Base-by-base conservation (phyloP, 2,113 vertebrate genomes). In the Myotis brandtii region DNA sequence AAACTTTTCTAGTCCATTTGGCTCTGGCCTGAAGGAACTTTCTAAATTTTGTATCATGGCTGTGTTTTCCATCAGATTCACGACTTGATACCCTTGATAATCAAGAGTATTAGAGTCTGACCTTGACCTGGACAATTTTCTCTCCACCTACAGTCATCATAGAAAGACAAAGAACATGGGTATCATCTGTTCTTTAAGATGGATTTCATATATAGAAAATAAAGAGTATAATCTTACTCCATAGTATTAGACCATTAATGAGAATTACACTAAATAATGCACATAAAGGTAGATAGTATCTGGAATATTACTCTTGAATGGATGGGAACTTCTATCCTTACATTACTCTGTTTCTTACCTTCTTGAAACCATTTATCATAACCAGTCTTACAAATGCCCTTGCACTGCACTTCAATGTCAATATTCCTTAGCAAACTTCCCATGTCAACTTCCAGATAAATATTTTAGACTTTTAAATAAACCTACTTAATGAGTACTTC, bases 391-490 rank as follows among this genome's bases (percentile, higher is more conserved):
- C 12, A 30, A 23, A 14, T 62, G 16, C 11, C 54, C 32, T 75
- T 3, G 23, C 37, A 54, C 20, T 66, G 9, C 27, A 23, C 18
- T 82, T 56, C 9, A 66, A 9, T 82, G 23, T 66, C 34, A 66
- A 3, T 62, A 76, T 88, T 64, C 88, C 88, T 83, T 83, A 87
- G 46, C 43, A 70, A 95, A 21, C 6, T 27, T 88, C 18, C 85
- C 23, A 56, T 83, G 17, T 72, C 72, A 93, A 87, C 56, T 88
- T 94, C 46, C 56, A 86, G 16, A 62, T 81, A 30, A 81, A 9
- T 77, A 81, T 27, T 82, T 87, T 48, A 80, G 37, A 30, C 13
- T 92, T 73, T 48, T 79, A 94, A 93, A 73, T 50, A 54, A 87
- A 7, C 11, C 25, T 92, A 23, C 1, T 54, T 90, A 89, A 17